These are phyloP conservation scores for Strix aluco DNA, from an alignment of 2,113 vertebrate genomes.

Conservation along the genomic window DNA sequence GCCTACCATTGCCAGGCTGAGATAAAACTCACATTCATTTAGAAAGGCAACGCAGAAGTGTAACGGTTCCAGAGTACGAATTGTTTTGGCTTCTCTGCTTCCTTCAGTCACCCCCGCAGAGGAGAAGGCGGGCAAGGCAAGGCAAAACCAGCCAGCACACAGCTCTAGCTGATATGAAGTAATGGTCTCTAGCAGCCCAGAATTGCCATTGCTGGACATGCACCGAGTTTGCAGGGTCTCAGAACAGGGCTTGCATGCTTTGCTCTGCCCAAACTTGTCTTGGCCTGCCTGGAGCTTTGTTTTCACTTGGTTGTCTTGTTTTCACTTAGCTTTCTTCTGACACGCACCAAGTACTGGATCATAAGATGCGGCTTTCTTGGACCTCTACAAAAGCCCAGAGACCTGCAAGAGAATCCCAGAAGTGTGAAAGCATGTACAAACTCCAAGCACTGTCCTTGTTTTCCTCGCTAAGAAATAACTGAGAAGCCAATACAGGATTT, in stretches of 20 bases:
- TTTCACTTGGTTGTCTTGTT: not conserved
- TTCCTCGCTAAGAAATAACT: not conserved
- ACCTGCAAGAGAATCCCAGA: not conserved
- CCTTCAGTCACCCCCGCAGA: not conserved
- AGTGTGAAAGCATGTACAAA: not conserved
- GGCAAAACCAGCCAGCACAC: not conserved
- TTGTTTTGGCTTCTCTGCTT: not conserved
- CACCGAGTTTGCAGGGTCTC: not conserved
- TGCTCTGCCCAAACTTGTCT: not conserved
- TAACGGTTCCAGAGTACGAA: accelerated
- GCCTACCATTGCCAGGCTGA: not conserved
- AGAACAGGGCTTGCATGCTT: not conserved
- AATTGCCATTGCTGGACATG: not conserved
- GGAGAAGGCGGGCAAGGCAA: not conserved
- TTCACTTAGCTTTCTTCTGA: not conserved
- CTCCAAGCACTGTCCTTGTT: not conserved
- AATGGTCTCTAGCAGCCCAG: not conserved
- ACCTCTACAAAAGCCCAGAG: not conserved
- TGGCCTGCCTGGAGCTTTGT: not conserved
- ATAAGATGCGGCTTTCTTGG: not conserved
- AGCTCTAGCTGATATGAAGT: not conserved
- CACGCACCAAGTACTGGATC: not conserved
- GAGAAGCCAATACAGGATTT: not conserved
- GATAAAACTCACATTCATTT: not conserved
- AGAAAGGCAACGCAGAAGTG: not conserved